phyloP scores from a whole-genome alignment of 2,888 invertebrate species.

The Halictus quadricinctus region DNA sequence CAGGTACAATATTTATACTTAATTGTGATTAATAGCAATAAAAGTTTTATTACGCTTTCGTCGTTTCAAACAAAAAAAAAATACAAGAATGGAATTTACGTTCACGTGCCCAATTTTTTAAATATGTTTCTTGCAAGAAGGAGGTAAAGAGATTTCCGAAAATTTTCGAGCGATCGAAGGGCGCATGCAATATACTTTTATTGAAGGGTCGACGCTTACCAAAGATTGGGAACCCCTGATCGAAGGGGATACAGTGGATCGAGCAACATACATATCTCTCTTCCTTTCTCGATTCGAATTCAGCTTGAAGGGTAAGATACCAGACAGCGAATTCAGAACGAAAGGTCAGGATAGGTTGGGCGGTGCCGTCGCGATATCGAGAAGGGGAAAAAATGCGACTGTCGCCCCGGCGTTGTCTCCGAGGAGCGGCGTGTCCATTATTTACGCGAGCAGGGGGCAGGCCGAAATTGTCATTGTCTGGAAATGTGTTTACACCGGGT shows the following conservation, averaged over 20 bases:
- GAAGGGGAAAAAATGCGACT: slow-evolving; percentile 32
- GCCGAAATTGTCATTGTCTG: slow-evolving; percentile 58
- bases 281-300: slow-evolving; percentile 5
- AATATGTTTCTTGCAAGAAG: neutral
- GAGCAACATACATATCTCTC: neutral
- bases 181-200: neutral
- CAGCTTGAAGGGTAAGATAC: neutral
- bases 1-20: no score
- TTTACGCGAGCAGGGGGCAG: slow-evolving; percentile 36
- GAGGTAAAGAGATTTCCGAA: neutral
- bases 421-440: slow-evolving; percentile 50
- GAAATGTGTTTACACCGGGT: slow-evolving; percentile 59
- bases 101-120: no score
- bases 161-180: neutral
- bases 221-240: neutral
- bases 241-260: neutral
- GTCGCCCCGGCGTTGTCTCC: slow-evolving; percentile 14
- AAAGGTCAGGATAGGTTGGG: slow-evolving; percentile 16
- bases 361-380: slow-evolving; percentile 14
- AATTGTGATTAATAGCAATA: no score
- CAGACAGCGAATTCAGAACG: neutral
- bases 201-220: neutral
- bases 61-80: no score
- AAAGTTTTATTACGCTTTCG: no score
- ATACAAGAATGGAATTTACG: no score